Base-by-base conservation (phyloP, 2,797 vertebrate species). In the Gymnothorax javanicus region DNA sequence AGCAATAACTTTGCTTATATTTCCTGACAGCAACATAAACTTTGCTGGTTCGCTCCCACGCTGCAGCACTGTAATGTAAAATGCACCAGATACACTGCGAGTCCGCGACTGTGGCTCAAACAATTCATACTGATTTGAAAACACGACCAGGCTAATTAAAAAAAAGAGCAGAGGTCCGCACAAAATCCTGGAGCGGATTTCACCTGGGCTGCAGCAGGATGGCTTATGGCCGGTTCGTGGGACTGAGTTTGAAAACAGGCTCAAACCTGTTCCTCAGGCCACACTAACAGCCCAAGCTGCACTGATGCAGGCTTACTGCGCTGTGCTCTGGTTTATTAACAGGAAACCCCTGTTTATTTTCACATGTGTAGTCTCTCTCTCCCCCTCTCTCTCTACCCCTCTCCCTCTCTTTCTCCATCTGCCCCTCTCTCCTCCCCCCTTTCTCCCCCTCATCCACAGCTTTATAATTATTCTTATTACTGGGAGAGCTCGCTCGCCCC, bases 321-420 rank as follows among this genome's bases (percentile, higher is more conserved):
- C 90, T 85, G 50, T 27, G 86, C 93, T 93, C 91, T 90, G 91
- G 91, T 92, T 93, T 86, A 92, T 95, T 95, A 94, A 95, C 94
- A 96, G 95, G 95, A 96, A 96, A 95, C 92, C 92, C 92, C 94
- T 94, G 95, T 96, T 96, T 96, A 96, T 96, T 95, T 95, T 94
- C 84, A 75, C 84, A 87, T 85, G 84, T 89, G 90, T 90, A 86
- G 75, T 85, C 84, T 89, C 89, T 90, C 89, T 85, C 89, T 89
- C 90, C 90, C 89, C 83, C 86, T 88, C 84, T 52, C 59, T 86
- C 67, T 67, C 20, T 25, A 71, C n/a, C 2, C n/a, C 94, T 88
- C 77, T 85, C 17, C 17, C 84, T 82, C 43, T 89, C 88, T 87
- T 92, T 93, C 94, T 94, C 86, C 7, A 50, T 2, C 85, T 88